These are phyloP conservation scores for Morinoia aosen DNA, from an alignment of 2,888 invertebrate genomes.

Conservation along the genomic window DNA sequence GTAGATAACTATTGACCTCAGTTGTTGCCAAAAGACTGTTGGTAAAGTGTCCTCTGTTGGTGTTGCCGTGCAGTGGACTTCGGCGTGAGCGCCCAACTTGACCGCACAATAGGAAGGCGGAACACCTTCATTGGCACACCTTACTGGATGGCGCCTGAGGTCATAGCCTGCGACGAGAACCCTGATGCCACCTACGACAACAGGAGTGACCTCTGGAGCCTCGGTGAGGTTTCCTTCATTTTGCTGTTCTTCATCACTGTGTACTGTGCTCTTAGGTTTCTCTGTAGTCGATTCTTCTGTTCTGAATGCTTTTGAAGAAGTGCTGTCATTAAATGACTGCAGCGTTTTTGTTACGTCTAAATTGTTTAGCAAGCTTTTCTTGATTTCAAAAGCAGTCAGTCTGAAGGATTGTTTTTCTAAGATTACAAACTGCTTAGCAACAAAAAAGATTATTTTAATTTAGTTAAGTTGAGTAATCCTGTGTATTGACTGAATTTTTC, in stretches of 20 bases:
- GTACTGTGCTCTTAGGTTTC: background rate
- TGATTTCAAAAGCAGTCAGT: too few relatives aligned
- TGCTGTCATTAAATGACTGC: too few relatives aligned
- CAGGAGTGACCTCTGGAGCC: slow-evolving; percentile 79
- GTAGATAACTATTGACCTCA: background rate
- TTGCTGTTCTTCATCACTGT: background rate
- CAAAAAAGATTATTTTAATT: too few relatives aligned
- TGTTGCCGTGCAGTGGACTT: slow-evolving; percentile 85
- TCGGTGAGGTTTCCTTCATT: slow-evolving; percentile 68
- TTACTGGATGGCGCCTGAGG: slow-evolving; percentile 99
- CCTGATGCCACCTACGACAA: slow-evolving; percentile 99
- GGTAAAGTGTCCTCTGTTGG: background rate
- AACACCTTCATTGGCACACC: slow-evolving; percentile 99
- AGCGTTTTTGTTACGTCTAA: too few relatives aligned
- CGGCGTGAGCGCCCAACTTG: slow-evolving; percentile 98
- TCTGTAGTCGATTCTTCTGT: background rate
- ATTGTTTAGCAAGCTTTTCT: too few relatives aligned
- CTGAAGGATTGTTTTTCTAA: too few relatives aligned
- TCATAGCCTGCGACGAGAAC: slow-evolving; percentile 99
- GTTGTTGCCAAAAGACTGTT: background rate
- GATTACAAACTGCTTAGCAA: too few relatives aligned
- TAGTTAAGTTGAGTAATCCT: too few relatives aligned
- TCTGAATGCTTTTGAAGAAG: background rate
- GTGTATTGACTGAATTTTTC: too few relatives aligned
- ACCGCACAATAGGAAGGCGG: slow-evolving; percentile 97